Conservation (phyloP, 2,888 invertebrate genomes). For the Teleiodes luculella region DNA sequence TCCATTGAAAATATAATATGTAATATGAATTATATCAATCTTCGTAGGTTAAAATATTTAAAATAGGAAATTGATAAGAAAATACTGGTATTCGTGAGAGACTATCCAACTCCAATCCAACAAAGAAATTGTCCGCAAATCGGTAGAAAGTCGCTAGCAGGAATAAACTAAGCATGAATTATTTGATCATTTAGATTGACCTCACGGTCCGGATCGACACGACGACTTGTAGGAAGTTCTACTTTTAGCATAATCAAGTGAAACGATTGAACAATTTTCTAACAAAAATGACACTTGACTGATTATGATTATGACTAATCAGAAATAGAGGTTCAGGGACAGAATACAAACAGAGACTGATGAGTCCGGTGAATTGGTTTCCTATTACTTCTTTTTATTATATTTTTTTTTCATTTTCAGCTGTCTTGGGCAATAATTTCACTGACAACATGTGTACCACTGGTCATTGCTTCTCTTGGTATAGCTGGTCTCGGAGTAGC, state of each 20-base stretch:
- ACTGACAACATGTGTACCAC: slow-evolving; percentile 39
- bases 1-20: too few relatives aligned
- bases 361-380: too few relatives aligned
- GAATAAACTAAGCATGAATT: slow-evolving; percentile 4
- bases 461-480: slow-evolving; percentile 45
- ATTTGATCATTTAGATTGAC: slow-evolving; percentile 9
- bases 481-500: slow-evolving; percentile 57
- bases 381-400: too few relatives aligned
- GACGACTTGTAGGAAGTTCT: neutral
- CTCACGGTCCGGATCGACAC: slow-evolving; percentile 1
- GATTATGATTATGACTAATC: neutral
- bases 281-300: neutral
- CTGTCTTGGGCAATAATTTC: slow-evolving; percentile 56
- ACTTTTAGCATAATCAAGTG: neutral
- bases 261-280: neutral
- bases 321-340: too few relatives aligned
- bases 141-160: neutral
- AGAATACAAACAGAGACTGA: too few relatives aligned
- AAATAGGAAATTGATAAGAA: too few relatives aligned
- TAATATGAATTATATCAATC: too few relatives aligned
- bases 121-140: neutral
- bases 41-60: too few relatives aligned
- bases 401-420: slow-evolving; percentile 43
- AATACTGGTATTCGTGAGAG: too few relatives aligned
- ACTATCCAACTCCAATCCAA: too few relatives aligned